These are phyloP conservation scores for Heliangelus exortis DNA, from an alignment of 2,797 vertebrate species.

Conservation along the genomic window DNA sequence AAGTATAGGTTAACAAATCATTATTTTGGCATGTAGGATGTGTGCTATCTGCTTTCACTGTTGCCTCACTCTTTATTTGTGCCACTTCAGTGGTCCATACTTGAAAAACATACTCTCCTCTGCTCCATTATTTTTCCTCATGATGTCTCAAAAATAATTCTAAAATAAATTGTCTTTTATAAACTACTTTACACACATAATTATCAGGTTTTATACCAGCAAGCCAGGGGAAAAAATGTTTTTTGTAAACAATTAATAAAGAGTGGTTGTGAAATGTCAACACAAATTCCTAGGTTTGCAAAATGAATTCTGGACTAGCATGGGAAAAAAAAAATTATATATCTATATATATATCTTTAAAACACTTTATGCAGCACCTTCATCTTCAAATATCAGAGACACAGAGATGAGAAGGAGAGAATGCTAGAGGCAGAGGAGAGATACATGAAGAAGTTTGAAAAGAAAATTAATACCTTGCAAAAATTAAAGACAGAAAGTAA, in stretches of 20 bases:
- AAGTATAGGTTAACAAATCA: neutral
- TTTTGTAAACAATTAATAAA: neutral
- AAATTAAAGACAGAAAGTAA: neutral
- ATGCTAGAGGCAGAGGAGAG: neutral
- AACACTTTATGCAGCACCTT: neutral
- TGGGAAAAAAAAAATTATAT: neutral
- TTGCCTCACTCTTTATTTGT: neutral
- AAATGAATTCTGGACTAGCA: neutral
- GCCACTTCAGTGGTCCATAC: neutral
- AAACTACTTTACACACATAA: neutral
- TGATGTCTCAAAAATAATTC: neutral
- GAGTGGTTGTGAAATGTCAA: neutral
- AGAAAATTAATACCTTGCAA: neutral
- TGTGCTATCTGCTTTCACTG: neutral
- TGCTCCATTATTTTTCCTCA: neutral
- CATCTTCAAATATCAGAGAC: neutral
- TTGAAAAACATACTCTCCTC: neutral
- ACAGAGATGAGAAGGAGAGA: neutral
- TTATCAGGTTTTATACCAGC: neutral
- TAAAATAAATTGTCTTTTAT: neutral
- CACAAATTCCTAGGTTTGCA: neutral
- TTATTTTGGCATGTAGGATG: neutral
- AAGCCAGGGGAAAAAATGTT: neutral
- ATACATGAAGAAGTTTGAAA: neutral
- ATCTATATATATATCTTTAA: neutral